phyloP scores from a whole-genome alignment of 1,140 invertebrate genomes.

The Solen grandis region DNA sequence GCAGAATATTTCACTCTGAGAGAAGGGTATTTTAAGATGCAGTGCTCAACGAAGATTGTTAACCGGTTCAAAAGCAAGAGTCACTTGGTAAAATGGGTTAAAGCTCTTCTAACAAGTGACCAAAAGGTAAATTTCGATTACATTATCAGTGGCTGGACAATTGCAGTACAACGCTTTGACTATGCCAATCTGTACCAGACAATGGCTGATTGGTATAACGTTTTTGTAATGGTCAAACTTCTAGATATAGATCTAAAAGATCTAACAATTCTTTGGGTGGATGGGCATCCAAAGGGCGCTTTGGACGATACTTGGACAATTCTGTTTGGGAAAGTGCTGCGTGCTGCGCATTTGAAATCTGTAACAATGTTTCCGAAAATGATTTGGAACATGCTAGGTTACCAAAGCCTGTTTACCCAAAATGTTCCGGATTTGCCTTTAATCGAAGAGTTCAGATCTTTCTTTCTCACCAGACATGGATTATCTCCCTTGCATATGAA shows the following conservation, averaged over 20 bases:
- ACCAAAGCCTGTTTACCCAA: slow-evolving; percentile 69
- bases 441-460: slow-evolving; percentile 70
- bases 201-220: slow-evolving; percentile 69
- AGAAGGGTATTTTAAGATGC: not conserved
- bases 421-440: slow-evolving; percentile 47
- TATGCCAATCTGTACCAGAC: slow-evolving; percentile 71
- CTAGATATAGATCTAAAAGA: slow-evolving; percentile 41
- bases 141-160: no score
- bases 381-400: slow-evolving; percentile 69
- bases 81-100: not conserved
- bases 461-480: slow-evolving; percentile 64
- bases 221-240: slow-evolving; percentile 60
- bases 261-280: slow-evolving; percentile 67
- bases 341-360: slow-evolving; percentile 36
- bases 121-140: no score
- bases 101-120: not conserved
- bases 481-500: not conserved
- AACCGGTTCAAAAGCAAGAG: not conserved
- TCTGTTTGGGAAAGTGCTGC: slow-evolving; percentile 60
- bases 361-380: slow-evolving; percentile 56
- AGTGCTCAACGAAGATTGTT: not conserved
- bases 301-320: slow-evolving; percentile 67
- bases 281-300: slow-evolving; percentile 68
- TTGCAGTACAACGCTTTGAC: slow-evolving; percentile 30
- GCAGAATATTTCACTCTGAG: no score